phyloP scores from a whole-genome alignment of 2,113 vertebrate genomes.

The Lagopus muta region DNA sequence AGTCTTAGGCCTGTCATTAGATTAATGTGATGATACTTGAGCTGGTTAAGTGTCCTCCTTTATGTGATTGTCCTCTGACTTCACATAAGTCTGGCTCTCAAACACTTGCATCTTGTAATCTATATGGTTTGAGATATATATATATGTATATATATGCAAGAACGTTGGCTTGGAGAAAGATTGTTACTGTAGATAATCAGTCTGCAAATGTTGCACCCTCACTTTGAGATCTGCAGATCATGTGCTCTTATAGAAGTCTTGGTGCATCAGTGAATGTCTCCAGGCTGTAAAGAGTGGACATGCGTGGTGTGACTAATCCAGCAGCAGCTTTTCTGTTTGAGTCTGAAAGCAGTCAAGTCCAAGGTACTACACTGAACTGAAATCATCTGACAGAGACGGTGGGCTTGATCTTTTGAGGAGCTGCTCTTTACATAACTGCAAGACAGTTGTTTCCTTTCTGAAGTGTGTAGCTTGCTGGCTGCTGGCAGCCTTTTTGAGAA shows the following conservation, averaged over 20 bases:
- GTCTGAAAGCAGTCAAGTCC: neutral
- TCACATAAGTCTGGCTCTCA: fast-evolving
- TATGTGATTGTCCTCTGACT: neutral
- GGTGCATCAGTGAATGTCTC: neutral
- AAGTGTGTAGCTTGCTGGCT: neutral
- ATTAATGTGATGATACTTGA: neutral
- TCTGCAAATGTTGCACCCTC: fast-evolving
- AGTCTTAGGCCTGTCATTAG: neutral
- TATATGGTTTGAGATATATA: fast-evolving
- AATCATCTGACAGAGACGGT: neutral
- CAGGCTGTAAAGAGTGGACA: fast-evolving
- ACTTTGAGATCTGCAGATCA: fast-evolving
- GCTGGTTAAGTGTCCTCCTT: neutral
- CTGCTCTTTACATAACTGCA: neutral
- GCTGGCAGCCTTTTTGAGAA: neutral
- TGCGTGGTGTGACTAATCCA: neutral
- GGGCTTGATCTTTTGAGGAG: neutral
- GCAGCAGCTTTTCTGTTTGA: neutral
- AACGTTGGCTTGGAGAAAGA: fast-evolving
- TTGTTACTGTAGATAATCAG: fast-evolving
- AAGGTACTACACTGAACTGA: neutral
- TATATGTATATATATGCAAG: fast-evolving
- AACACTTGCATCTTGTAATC: fast-evolving
- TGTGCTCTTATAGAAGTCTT: too few relatives aligned
- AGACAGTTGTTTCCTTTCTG: neutral